Conservation (phyloP, 1,140 invertebrate genomes). For the Heliconius nattereri region DNA sequence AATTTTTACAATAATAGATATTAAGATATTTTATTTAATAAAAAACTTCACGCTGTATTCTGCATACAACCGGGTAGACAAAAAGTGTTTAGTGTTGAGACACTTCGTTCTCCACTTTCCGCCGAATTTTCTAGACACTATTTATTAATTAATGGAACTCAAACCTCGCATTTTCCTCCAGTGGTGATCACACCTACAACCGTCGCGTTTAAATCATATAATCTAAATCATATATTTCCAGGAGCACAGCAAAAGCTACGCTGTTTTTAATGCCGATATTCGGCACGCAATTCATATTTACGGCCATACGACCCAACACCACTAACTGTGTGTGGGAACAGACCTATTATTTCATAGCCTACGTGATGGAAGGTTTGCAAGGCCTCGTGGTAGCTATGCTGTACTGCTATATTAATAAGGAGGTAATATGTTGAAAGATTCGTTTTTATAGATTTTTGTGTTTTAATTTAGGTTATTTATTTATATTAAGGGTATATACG, state of each 20-base stretch:
- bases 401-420: conserved; percentile 83
- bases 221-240: conserved; percentile 43
- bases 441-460: not conserved
- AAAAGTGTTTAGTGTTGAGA: too few species aligned
- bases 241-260: conserved; percentile 80
- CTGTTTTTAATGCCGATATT: conserved; percentile 82
- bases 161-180: too few species aligned
- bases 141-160: too few species aligned
- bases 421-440: conserved; percentile 67
- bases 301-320: conserved; percentile 70
- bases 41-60: too few species aligned
- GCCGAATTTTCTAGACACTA: too few species aligned
- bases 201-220: not conserved
- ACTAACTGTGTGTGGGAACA: conserved; percentile 79
- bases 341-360: conserved; percentile 80
- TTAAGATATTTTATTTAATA: too few species aligned
- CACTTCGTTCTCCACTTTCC: too few species aligned
- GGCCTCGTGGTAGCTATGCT: conserved; percentile 82
- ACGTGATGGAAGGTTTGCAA: conserved; percentile 81
- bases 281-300: conserved; percentile 80
- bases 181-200: too few species aligned
- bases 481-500: too few species aligned
- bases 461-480: not conserved
- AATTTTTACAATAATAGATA: too few species aligned
- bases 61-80: too few species aligned